Conservation (phyloP, 2,797 vertebrate species). For the Propithecus deckenii region DNA sequence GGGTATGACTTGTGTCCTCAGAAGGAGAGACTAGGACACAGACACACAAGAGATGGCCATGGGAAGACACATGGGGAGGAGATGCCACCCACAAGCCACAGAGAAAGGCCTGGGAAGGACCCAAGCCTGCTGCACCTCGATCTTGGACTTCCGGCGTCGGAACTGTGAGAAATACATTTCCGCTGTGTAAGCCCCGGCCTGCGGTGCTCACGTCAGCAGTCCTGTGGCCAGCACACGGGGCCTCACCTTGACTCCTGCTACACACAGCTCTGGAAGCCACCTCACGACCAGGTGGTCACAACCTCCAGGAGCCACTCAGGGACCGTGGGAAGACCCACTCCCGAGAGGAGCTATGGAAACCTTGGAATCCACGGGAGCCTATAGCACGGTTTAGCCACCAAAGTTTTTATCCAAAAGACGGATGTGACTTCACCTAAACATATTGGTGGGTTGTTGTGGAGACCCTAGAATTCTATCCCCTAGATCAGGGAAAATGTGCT, state of each 20-base stretch:
- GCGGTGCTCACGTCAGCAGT: background rate
- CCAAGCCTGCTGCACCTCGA: rapidly evolving
- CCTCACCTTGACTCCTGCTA: rapidly evolving
- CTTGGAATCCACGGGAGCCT: rapidly evolving
- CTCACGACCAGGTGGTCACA: too few relatives aligned
- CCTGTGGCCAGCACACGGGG: background rate
- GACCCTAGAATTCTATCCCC: background rate
- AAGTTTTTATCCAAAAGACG: background rate
- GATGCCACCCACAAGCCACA: rapidly evolving
- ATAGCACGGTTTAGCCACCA: too few relatives aligned
- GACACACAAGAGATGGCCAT: rapidly evolving
- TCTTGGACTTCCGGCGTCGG: too few relatives aligned
- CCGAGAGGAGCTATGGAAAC: too few relatives aligned
- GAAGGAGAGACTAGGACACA: background rate
- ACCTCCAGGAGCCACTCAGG: background rate
- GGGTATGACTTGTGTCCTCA: background rate
- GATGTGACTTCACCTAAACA: background rate
- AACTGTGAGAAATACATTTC: background rate
- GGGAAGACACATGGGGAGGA: rapidly evolving
- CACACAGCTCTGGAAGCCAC: too few relatives aligned
- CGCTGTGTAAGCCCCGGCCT: background rate
- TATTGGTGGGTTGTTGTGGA: rapidly evolving
- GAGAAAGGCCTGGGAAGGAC: rapidly evolving
- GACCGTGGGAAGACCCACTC: too few relatives aligned
- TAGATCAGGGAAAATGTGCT: too few relatives aligned